Base-by-base conservation (phyloP, 2,888 invertebrate species). In the Nomada goodeniana region DNA sequence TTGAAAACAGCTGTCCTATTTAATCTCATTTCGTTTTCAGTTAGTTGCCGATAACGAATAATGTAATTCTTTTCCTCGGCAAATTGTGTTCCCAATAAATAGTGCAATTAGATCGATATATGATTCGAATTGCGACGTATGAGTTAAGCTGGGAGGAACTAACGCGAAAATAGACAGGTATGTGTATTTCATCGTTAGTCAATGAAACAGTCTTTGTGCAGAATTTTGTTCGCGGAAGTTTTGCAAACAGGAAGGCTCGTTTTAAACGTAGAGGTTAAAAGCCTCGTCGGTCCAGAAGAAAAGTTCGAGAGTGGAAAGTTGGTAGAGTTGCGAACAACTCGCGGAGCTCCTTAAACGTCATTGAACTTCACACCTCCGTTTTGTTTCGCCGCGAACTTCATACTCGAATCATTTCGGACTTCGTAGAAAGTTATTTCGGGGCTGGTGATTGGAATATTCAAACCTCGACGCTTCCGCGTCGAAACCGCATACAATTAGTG, bases 281-380 rank as follows among this genome's bases (percentile, higher is more conserved):
- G 26, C 42, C 50, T 64, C 2, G n/a, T 7, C 20, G 13, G 13
- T 13, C 1, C 13, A 15, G 3, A 42, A 42, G 5, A 15, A 26
- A 1, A 20, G n/a, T 70, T 80, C 5, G n/a, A 7, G 20, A 36
- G 47, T 52, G 26, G 47, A 60, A 70, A 60, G 60, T 70, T 26
- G 13, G 18, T 52, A 23, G 18, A 18, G 50, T 64, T 26, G 18
- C 50, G 53, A 20, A 26, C 59, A 69, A 59, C 44, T 50, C 42
- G 55, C 26, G 78, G 29, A 60, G 29, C 60, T 70, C 65, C 70
- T 78, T 78, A 80, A 71, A 36, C 70, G 47, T 57, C 15, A 42
- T 42, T 23, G n/a, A 76, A 71, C 52, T 70, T 80, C 50, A 5
- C 57, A 42, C n/a, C 42, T 15, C 42, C 2, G 53, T 20, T 50